Percentiles rank a stretch among this genome's conserved stretches.
These are phyloP conservation scores for Silurus glanis DNA, from an alignment of 2,113 vertebrate species.

Conservation along the genomic window DNA sequence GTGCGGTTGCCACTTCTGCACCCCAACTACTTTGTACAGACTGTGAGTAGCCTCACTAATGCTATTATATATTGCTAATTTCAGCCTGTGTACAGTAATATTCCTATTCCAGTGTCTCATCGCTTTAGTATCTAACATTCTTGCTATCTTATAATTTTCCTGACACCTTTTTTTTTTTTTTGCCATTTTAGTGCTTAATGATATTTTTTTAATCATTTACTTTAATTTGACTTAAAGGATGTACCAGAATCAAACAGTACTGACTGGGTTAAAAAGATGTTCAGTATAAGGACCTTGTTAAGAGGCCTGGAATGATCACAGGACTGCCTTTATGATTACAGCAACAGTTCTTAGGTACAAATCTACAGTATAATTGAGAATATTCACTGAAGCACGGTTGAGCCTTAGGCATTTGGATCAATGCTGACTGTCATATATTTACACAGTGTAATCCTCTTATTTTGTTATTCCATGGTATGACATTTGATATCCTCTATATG, in stretches of 20 bases:
- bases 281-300: not conserved
- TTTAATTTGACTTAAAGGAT: not conserved
- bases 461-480: too few species aligned
- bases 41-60: slow-evolving; percentile 58
- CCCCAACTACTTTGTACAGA: slow-evolving; percentile 98
- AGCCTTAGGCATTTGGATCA: not conserved
- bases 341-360: not conserved
- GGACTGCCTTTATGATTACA: not conserved
- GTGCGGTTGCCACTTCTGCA: slow-evolving; percentile 92
- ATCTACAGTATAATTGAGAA: not conserved
- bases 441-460: too few species aligned
- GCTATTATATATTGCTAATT: not conserved
- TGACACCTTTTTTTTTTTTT: not conserved
- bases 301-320: not conserved
- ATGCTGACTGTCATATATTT: too few species aligned
- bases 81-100: not conserved
- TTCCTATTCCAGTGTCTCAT: not conserved
- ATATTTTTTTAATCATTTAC: not conserved
- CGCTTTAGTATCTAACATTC: not conserved
- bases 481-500: too few species aligned
- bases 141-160: not conserved
- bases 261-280: not conserved
- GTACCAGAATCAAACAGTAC: not conserved
- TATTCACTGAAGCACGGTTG: not conserved
- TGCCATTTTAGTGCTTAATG: not conserved